A percentile compares a stretch with the other conserved stretches of the same genome.
phyloP scores from a whole-genome alignment of 2,797 vertebrate species.

The Falco berigora region DNA sequence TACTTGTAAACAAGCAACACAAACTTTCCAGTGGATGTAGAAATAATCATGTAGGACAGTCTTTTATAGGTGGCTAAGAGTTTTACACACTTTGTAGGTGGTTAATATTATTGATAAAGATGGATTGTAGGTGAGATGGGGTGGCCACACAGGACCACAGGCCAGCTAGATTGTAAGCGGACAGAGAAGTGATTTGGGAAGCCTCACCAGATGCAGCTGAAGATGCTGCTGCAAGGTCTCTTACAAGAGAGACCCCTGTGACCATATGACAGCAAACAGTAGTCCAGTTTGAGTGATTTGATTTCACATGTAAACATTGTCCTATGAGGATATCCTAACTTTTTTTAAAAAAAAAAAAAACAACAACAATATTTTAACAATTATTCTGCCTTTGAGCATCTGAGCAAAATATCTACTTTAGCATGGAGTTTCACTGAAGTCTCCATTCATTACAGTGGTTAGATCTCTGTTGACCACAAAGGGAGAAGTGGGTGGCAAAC shows the following conservation, averaged over 20 bases:
- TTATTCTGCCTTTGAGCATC: not conserved
- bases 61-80: not conserved
- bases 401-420: not conserved
- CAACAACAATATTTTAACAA: not conserved
- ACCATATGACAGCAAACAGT: not conserved
- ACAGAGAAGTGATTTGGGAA: not conserved
- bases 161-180: not conserved
- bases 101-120: not conserved
- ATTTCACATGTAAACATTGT: not conserved
- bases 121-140: not conserved
- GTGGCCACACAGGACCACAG: not conserved
- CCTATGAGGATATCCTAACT: not conserved
- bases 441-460: not conserved
- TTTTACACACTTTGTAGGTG: not conserved
- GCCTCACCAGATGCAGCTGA: not conserved
- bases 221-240: not conserved
- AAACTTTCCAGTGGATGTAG: not conserved
- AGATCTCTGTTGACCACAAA: not conserved
- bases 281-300: fast-evolving
- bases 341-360: too few species aligned
- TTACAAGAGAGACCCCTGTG: not conserved
- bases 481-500: not conserved
- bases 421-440: not conserved
- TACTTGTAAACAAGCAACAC: not conserved
- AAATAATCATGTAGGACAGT: fast-evolving